phyloP scores from a whole-genome alignment of 2,113 vertebrate genomes.

The Zapornia atra region DNA sequence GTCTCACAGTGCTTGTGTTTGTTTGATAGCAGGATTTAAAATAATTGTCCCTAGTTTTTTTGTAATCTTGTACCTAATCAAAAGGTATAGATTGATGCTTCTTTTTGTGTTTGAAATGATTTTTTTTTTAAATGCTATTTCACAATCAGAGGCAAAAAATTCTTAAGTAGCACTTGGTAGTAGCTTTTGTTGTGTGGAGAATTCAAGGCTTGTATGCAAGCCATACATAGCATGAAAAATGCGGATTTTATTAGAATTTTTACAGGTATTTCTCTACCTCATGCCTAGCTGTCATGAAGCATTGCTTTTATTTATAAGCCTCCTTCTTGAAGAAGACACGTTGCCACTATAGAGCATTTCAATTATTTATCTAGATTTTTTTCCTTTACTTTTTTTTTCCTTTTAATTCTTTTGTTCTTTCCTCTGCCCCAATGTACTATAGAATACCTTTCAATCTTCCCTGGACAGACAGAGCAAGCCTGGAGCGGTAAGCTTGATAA shows the following conservation, averaged over 20 bases:
- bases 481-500: conserved; percentile 92
- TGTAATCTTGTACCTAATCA: not conserved
- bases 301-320: conserved; percentile 24
- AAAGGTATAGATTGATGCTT: not conserved
- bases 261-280: not conserved
- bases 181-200: not conserved
- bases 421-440: conserved; percentile 85
- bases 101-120: not conserved
- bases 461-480: conserved; percentile 95
- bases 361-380: conserved; percentile 38
- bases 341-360: conserved; percentile 10
- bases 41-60: not conserved
- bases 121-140: not conserved
- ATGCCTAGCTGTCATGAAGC: not conserved
- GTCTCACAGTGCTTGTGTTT: not conserved
- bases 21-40: not conserved
- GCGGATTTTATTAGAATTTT: not conserved
- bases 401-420: conserved; percentile 79
- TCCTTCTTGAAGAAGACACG: not conserved
- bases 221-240: not conserved
- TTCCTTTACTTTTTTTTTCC: conserved; percentile 21
- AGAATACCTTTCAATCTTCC: conserved; percentile 99
- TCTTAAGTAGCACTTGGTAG: not conserved
- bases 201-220: not conserved
- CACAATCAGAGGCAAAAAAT: not conserved